A percentile compares a stretch with the other conserved stretches of the same genome.
phyloP scores from a whole-genome alignment of 2,797 vertebrate genomes.

The Ficedula albicollis region DNA sequence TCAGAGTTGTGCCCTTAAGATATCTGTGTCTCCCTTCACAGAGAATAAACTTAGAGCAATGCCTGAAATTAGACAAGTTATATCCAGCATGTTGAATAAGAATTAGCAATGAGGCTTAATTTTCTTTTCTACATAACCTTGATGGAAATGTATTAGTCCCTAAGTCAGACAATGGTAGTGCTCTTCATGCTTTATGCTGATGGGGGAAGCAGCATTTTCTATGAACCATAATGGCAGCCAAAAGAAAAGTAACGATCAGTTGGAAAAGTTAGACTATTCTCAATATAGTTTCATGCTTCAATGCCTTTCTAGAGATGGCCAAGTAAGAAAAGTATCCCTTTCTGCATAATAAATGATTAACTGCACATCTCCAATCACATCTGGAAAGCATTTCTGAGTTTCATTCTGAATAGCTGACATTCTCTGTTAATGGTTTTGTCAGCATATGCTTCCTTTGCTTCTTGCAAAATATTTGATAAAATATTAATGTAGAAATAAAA shows the following conservation, averaged over 20 bases:
- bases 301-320: slow-evolving; percentile 43
- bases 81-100: neutral
- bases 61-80: neutral
- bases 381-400: slow-evolving; percentile 64
- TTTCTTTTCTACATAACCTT: slow-evolving; percentile 4
- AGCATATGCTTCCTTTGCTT: slow-evolving; percentile 18
- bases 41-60: neutral
- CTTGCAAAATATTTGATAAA: slow-evolving; percentile 50
- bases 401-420: slow-evolving; percentile 59
- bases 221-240: slow-evolving; percentile 14
- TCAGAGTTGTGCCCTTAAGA: neutral
- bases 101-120: neutral
- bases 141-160: neutral
- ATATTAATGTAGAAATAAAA: slow-evolving; percentile 36
- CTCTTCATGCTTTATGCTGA: slow-evolving; percentile 10
- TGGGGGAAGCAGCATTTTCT: slow-evolving; percentile 28
- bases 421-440: slow-evolving; percentile 60
- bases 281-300: slow-evolving; percentile 37
- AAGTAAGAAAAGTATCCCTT: slow-evolving; percentile 53
- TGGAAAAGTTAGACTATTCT: slow-evolving; percentile 46
- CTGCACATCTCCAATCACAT: slow-evolving; percentile 61
- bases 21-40: neutral
- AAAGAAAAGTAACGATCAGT: slow-evolving; percentile 1
- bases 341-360: slow-evolving; percentile 69
- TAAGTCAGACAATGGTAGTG: neutral